phyloP scores from a whole-genome alignment of 35 echinoderm and acorn worm genomes.

The Eucidaris tribuloides region DNA sequence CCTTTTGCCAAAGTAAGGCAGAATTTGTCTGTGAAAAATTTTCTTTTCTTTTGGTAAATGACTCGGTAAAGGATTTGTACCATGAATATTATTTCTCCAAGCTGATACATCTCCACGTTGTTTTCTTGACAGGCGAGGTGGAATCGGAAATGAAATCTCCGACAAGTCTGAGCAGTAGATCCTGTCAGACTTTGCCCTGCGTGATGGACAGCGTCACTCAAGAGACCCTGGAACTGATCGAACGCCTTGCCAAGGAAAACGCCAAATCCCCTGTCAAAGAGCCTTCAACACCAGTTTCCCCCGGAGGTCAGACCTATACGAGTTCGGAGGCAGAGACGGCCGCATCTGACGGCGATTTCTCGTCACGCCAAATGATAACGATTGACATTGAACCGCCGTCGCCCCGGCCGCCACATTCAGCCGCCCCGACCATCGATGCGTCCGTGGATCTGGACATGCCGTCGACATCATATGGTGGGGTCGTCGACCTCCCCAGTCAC shows the following conservation, averaged over 20 bases:
- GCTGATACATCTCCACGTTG: no score
- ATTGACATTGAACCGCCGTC: conserved; percentile 50
- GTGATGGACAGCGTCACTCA: conserved; percentile 68
- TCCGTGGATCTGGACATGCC: conserved; percentile 41
- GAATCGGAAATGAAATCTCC: conserved; percentile 18
- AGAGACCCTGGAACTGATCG: conserved; percentile 64
- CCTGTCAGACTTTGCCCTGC: conserved; percentile 73
- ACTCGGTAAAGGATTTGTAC: no score
- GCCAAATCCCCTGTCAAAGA: not conserved
- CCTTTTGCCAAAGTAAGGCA: no score
- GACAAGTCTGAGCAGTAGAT: conserved; percentile 51
- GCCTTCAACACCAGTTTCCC: not conserved
- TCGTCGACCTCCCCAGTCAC: conserved; percentile 3
- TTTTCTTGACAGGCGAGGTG: no score
- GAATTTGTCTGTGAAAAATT: no score
- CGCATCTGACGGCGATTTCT: not conserved
- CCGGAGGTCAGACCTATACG: not conserved
- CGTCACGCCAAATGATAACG: conserved; percentile 17
- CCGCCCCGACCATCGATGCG: conserved; percentile 18
- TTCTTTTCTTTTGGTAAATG: no score
- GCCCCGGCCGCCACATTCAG: not conserved
- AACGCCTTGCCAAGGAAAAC: conserved; percentile 49
- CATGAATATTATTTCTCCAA: no score
- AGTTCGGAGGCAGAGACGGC: not conserved
- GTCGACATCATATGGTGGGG: conserved; percentile 58